Percentiles rank a stretch among this genome's conserved stretches.
phyloP scores from a whole-genome alignment of 2,797 vertebrate species.

The Pangasius larnaudii region DNA sequence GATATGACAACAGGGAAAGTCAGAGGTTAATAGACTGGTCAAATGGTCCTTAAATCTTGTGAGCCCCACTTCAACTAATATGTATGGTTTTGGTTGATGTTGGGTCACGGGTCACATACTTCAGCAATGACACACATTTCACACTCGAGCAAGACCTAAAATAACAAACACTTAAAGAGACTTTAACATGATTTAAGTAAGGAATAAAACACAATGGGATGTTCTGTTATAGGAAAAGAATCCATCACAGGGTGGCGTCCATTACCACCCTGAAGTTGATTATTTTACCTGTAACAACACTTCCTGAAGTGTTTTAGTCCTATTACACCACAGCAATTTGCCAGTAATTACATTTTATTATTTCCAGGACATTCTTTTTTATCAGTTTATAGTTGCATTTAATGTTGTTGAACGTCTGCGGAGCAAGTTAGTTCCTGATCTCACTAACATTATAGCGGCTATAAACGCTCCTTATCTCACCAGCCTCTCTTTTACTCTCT shows the following conservation, averaged over 20 bases:
- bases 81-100: conserved; percentile 32
- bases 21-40: conserved; percentile 46
- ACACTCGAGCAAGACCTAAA: conserved; percentile 16
- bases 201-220: not conserved
- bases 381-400: not conserved
- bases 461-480: no score
- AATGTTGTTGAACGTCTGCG: not conserved
- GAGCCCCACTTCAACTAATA: conserved; percentile 20
- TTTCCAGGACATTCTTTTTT: not conserved
- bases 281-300: not conserved
- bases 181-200: not conserved
- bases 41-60: conserved; percentile 27
- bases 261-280: not conserved
- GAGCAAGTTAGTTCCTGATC: no score
- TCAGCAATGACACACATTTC: conserved; percentile 39
- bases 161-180: conserved; percentile 1
- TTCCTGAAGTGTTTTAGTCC: not conserved
- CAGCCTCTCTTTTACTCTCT: no score
- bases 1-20: conserved; percentile 23
- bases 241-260: not conserved
- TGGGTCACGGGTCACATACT: conserved; percentile 39
- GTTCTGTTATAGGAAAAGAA: not conserved
- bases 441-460: no score
- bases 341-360: not conserved
- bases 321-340: not conserved